Base-by-base conservation (phyloP, 1,140 invertebrate species). In the Lutraria rhynchaena region DNA sequence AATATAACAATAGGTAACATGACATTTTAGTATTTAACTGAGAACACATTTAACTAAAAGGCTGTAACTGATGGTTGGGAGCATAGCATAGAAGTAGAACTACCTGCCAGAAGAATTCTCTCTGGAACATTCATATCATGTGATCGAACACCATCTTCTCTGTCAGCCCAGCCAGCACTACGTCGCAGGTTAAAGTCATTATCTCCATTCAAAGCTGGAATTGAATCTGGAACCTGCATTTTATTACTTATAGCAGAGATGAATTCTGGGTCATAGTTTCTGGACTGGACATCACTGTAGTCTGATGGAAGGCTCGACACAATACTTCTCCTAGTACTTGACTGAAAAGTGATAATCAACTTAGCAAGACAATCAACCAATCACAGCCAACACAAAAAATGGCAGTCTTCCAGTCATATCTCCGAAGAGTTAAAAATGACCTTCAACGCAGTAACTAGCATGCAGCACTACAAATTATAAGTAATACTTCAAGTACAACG, bases 171-270 rank as follows among this genome's bases (percentile, higher is more conserved):
- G 15, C 49, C 75, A 33, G 51, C 27, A 44, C 75, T 51, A 9
- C 63, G 60, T n/a, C 75, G 29, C 37, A 41, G 35, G 15, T 67
- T 51, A 35, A 78, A 78, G n/a, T 67, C 63, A 11, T 51, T 51
- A 11, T 69, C 81, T 19, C 69, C 75, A 35, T 81, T 82, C 41
- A 81, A 71, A 9, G 80, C 44, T 33, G 73, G 71, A 37, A 87
- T 87, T 27, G 83, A 74, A 37, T 89, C 85, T 13, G 88, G 88
- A 0, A 89, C 85, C 77, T 88, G 87, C 88, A 89, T 89, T 70
- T 86, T 82, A 71, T 87, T 88, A 53, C 87, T 87, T 57, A 89
- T 89, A n/a, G 85, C 71, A 7, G 87, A 87, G 41, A 88, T 89
- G 55, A 82, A 89, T 15, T 88, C 83, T 9, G 88, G 87, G 53